A percentile compares a stretch with the other conserved stretches of the same genome.
Evolutionary conservation across 2,888 invertebrate genomes (phyloP).

Genomic region (Tetragnatha montana): DNA sequence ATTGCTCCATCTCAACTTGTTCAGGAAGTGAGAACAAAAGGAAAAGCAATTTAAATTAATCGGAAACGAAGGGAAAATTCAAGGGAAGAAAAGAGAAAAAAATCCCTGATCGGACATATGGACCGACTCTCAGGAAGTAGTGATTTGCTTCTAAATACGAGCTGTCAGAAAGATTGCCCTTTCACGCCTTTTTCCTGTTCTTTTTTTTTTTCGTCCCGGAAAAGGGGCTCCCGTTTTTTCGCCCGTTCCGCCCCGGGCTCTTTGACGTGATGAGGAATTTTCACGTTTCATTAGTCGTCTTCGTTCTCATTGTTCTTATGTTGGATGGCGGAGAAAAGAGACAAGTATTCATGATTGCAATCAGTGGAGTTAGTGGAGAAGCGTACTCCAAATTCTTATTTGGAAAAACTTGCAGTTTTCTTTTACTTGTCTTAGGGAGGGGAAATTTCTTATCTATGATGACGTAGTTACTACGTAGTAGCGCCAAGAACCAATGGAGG

Average conservation of each 20-base stretch:
- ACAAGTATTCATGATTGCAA: conserved; percentile 1
- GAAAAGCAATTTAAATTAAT: background rate
- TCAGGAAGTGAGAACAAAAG: background rate
- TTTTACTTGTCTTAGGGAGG: too few relatives aligned
- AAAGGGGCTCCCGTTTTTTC: background rate
- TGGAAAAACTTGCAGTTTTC: too few relatives aligned
- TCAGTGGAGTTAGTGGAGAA: background rate
- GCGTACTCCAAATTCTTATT: too few relatives aligned
- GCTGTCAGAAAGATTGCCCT: conserved; percentile 23
- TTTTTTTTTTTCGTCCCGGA: background rate
- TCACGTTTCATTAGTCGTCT: background rate
- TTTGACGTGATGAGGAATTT: background rate
- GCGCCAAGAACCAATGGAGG: too few relatives aligned
- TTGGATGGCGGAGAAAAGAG: background rate
- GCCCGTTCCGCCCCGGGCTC: background rate
- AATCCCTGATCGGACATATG: background rate
- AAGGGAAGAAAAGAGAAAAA: background rate
- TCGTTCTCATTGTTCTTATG: background rate
- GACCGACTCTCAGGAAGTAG: conserved; percentile 10
- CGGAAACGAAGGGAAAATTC: background rate
- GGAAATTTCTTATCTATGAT: too few relatives aligned
- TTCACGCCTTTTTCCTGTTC: background rate
- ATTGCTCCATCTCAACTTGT: background rate
- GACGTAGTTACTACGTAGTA: too few relatives aligned
- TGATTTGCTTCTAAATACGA: conserved; percentile 11